Conservation (phyloP, 2,888 invertebrate genomes). For the Schizaphis graminum region DNA sequence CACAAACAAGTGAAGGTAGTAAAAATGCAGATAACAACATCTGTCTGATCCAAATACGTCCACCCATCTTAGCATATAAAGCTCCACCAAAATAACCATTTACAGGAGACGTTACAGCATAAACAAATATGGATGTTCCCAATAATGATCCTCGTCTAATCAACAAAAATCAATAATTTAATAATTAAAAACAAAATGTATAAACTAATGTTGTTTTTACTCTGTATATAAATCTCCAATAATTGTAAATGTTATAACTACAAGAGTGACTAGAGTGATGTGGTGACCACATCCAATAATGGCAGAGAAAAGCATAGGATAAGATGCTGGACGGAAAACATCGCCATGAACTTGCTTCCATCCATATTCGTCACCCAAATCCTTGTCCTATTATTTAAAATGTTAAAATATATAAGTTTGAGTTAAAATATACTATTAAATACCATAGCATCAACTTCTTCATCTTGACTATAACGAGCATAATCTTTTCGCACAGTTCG, state of each 20-base stretch:
- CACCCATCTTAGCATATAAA: conserved; percentile 95
- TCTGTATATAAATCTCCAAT: conserved; percentile 98
- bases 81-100: conserved; percentile 99
- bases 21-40: conserved; percentile 97
- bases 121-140: conserved; percentile 98
- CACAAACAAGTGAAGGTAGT: conserved; percentile 92
- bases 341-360: conserved; percentile 99
- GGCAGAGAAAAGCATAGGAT: conserved; percentile 92
- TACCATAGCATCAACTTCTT: conserved; percentile 97
- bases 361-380: conserved; percentile 98
- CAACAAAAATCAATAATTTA: conserved; percentile 64
- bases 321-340: conserved; percentile 95
- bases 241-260: conserved; percentile 96
- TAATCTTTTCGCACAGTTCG: conserved; percentile 98
- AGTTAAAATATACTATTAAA: conserved; percentile 68
- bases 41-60: conserved; percentile 96
- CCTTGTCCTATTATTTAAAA: conserved; percentile 80
- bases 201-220: conserved; percentile 72
- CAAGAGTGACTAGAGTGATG: conserved; percentile 88
- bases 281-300: conserved; percentile 97
- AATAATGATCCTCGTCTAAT: conserved; percentile 89
- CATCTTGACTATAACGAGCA: conserved; percentile 98
- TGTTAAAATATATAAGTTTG: not conserved
- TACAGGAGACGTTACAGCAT: conserved; percentile 97
- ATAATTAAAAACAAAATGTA: not conserved